A percentile compares a stretch with the other conserved stretches of the same genome.
Conservation (phyloP, 2,113 vertebrate genomes). For the Antechinus flavipes region DNA sequence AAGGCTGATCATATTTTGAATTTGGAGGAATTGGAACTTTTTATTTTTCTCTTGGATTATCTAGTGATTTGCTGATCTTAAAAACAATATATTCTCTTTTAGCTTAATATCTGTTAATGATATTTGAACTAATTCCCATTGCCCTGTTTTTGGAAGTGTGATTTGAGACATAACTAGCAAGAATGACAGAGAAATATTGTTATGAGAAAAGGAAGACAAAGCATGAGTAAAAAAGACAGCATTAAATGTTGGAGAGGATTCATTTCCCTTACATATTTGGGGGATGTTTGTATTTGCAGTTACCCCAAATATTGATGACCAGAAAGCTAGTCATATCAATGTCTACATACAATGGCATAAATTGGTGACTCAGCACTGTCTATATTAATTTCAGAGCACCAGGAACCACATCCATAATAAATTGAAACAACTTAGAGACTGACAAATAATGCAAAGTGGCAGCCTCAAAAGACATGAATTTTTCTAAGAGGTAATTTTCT, state of each 20-base stretch:
- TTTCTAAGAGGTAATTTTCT: not conserved
- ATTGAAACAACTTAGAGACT: not conserved
- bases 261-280: conserved; percentile 59
- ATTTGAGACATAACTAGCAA: conserved; percentile 45
- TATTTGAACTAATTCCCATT: conserved; percentile 49
- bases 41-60: conserved; percentile 3
- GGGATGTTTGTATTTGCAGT: conserved; percentile 45
- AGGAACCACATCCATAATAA: not conserved
- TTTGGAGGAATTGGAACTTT: not conserved
- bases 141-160: not conserved
- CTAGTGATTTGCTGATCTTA: conserved; percentile 28
- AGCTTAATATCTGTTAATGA: conserved; percentile 50
- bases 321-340: not conserved
- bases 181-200: not conserved
- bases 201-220: conserved; percentile 47
- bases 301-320: conserved; percentile 37
- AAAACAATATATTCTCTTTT: conserved; percentile 39
- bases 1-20: not conserved
- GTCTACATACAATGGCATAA: not conserved
- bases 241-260: not conserved
- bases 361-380: not conserved
- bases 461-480: conserved; percentile 35
- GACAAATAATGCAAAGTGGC: not conserved
- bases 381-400: not conserved
- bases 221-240: conserved; percentile 45